A percentile compares a stretch with the other conserved stretches of the same genome.
Conservation (phyloP, 2,797 vertebrate genomes). For the Aphelocoma californica region DNA sequence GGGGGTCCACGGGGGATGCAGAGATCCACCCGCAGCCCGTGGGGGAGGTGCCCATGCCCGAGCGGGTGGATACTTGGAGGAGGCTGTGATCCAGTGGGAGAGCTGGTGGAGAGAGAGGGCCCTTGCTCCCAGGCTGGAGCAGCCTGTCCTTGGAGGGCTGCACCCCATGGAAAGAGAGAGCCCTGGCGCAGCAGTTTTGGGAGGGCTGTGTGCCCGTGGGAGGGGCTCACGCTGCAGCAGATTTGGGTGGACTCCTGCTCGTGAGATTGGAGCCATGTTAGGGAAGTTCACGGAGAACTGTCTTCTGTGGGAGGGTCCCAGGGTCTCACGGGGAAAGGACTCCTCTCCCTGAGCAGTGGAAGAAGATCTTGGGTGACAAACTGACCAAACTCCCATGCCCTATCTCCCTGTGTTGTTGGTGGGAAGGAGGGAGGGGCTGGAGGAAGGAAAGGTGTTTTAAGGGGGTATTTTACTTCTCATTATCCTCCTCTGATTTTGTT, state of each 20-base stretch:
- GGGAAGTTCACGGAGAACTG: not conserved
- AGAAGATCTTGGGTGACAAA: not conserved
- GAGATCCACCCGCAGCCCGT: no score
- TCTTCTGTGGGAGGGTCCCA: not conserved
- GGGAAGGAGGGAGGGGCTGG: not conserved
- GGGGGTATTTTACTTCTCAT: not conserved
- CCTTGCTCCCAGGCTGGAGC: not conserved
- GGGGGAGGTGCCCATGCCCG: not conserved
- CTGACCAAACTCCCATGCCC: not conserved
- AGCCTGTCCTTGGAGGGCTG: no score
- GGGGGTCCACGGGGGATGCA: no score
- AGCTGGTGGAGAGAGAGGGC: not conserved
- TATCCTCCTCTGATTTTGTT: not conserved
- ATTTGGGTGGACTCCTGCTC: no score
- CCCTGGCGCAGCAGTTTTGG: no score
- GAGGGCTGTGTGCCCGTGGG: no score
- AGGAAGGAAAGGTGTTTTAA: not conserved
- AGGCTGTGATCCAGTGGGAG: not conserved
- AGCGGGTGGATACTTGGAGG: not conserved
- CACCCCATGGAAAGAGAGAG: no score
- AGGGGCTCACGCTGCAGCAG: no score
- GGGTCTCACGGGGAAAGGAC: not conserved
- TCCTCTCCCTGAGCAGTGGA: not conserved
- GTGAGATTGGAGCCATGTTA: no score
- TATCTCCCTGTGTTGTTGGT: not conserved